Evolutionary conservation across 2,113 vertebrate species (phyloP).

Genomic region (Microtus montanus): DNA sequence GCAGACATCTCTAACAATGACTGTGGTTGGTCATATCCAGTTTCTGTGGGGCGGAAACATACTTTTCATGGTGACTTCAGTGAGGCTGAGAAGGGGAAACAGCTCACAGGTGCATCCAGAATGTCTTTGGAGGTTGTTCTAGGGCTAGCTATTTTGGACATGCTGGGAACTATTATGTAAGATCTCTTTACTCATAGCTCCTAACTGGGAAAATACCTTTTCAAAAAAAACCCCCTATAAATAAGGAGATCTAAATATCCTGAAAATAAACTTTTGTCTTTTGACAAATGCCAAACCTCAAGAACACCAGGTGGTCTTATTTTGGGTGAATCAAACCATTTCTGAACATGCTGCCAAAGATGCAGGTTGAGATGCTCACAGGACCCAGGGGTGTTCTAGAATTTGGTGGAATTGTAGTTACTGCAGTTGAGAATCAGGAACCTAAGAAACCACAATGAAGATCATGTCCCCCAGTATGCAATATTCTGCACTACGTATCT

Average conservation of each 20-base stretch:
- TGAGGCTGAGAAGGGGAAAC: constrained; percentile 40
- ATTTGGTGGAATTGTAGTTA: constrained; percentile 37
- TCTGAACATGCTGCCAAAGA: constrained; percentile 6
- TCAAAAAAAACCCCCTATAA: neutral
- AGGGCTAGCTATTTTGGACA: constrained; percentile 63
- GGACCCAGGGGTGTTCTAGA: neutral
- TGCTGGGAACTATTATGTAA: constrained; percentile 45
- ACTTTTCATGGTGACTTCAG: constrained; percentile 17
- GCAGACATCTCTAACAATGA: neutral
- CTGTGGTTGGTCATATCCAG: constrained; percentile 21
- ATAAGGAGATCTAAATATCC: constrained; percentile 52
- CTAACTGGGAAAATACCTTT: constrained; percentile 64
- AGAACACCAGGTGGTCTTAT: constrained; percentile 54
- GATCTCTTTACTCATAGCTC: constrained; percentile 28
- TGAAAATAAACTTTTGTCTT: constrained; percentile 56
- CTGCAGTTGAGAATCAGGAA: constrained; percentile 29
- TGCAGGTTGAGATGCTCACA: neutral
- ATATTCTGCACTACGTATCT: neutral
- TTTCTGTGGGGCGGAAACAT: neutral
- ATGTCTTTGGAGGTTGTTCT: constrained; percentile 27
- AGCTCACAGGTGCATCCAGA: constrained; percentile 59
- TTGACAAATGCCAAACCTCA: constrained; percentile 46
- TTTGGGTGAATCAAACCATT: constrained; percentile 45
- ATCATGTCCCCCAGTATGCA: neutral
- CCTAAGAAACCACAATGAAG: neutral